These are phyloP conservation scores for Rhopalosiphum maidis DNA, from an alignment of 1,140 invertebrate genomes.

Conservation along the genomic window DNA sequence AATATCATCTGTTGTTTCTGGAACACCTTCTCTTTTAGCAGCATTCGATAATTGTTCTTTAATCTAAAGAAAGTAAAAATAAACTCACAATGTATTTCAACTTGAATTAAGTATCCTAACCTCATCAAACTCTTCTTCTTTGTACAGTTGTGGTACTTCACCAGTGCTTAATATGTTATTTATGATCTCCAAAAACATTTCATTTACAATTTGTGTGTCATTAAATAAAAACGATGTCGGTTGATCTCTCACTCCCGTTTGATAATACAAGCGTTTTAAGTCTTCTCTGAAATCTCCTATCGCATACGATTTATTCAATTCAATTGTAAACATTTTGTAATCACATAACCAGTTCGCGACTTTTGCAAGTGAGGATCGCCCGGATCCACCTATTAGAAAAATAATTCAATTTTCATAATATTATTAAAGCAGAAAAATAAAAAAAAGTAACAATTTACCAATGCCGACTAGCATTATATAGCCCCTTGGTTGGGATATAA, in stretches of 20 bases:
- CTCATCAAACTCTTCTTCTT: conserved; percentile 63
- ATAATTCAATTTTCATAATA: not conserved
- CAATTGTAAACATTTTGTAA: conserved; percentile 78
- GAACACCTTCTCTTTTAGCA: conserved; percentile 22
- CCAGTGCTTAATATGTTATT: conserved; percentile 87
- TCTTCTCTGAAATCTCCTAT: conserved; percentile 82
- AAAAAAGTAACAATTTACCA: conserved; percentile 63
- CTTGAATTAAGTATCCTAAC: conserved; percentile 63
- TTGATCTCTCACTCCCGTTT: conserved; percentile 77
- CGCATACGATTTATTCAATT: conserved; percentile 78
- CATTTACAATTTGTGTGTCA: conserved; percentile 78
- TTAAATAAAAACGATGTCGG: conserved; percentile 81
- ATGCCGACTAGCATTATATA: conserved; percentile 85
- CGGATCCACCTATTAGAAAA: conserved; percentile 75
- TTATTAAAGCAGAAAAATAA: not conserved
- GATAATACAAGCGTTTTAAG: conserved; percentile 76
- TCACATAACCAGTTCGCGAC: conserved; percentile 81
- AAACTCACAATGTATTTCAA: not conserved
- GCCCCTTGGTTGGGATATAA: conserved; percentile 82
- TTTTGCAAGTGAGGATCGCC: conserved; percentile 77
- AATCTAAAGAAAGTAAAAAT: not conserved
- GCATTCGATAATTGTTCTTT: not conserved
- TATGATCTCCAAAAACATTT: conserved; percentile 85
- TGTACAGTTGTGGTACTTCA: conserved; percentile 74
- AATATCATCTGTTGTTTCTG: conserved; percentile 68